A percentile compares a stretch with the other conserved stretches of the same genome.
Conservation (phyloP, 2,888 invertebrate genomes). For the Drosophila quinaria region DNA sequence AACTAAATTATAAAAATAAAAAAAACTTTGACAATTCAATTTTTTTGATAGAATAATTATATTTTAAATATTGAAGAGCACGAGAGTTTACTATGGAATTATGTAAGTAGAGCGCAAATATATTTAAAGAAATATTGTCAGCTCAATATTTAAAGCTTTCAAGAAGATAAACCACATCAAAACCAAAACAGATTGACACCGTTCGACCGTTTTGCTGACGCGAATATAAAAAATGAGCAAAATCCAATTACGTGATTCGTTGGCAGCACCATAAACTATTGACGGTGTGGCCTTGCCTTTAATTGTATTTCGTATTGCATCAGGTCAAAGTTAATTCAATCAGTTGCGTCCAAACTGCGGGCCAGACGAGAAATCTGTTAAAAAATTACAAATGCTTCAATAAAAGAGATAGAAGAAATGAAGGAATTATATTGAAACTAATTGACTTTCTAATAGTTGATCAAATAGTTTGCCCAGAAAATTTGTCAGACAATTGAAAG, state of each 20-base stretch:
- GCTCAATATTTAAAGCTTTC: neutral
- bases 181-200: neutral
- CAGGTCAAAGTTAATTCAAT: constrained; percentile 38
- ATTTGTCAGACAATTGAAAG: constrained; percentile 63
- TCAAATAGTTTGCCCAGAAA: constrained; percentile 61
- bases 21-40: too few species aligned
- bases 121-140: neutral
- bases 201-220: neutral
- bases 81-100: too few species aligned
- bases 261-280: neutral
- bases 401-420: neutral
- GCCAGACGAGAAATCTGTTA: constrained; percentile 11
- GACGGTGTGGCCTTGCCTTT: constrained; percentile 1
- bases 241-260: constrained; percentile 6
- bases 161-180: neutral
- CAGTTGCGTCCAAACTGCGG: constrained; percentile 5
- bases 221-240: neutral
- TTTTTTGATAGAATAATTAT: too few species aligned
- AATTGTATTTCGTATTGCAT: constrained; percentile 21
- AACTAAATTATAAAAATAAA: too few species aligned
- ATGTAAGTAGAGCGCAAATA: too few species aligned
- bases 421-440: constrained; percentile 46
- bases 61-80: too few species aligned
- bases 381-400: neutral
- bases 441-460: constrained; percentile 77